phyloP scores from a whole-genome alignment of 2,888 invertebrate species.

The Mythimna impura region DNA sequence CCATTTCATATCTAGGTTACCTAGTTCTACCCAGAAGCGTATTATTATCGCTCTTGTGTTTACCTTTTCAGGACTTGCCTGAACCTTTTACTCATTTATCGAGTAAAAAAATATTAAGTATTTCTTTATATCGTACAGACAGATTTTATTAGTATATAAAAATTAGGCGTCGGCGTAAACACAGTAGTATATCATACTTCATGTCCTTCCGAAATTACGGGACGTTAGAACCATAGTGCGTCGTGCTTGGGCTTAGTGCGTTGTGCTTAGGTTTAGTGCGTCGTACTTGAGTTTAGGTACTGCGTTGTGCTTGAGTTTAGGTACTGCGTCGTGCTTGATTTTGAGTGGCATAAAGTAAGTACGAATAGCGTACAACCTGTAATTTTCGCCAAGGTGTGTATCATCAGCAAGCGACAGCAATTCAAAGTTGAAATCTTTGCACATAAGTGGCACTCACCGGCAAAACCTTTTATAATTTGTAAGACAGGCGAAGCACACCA shows the following conservation, averaged over 20 bases:
- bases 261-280: too few relatives aligned
- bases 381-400: background rate
- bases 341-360: background rate
- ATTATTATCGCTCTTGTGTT: slow-evolving; percentile 19
- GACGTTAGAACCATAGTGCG: too few relatives aligned
- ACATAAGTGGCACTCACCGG: background rate
- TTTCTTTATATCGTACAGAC: background rate
- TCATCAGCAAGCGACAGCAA: background rate
- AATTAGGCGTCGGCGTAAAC: too few relatives aligned
- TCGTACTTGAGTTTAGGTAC: too few relatives aligned
- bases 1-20: slow-evolving; percentile 21
- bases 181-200: too few relatives aligned
- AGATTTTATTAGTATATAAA: background rate
- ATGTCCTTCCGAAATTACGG: too few relatives aligned
- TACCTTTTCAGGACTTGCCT: slow-evolving; percentile 2
- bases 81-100: background rate
- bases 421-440: background rate
- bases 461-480: background rate
- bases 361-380: background rate
- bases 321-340: too few relatives aligned
- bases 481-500: background rate
- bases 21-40: slow-evolving; percentile 19
- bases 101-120: background rate
- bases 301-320: too few relatives aligned
- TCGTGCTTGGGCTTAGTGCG: too few relatives aligned